Evolutionary conservation across 1,140 invertebrate genomes (phyloP).

Genomic region (Diprion similis): DNA sequence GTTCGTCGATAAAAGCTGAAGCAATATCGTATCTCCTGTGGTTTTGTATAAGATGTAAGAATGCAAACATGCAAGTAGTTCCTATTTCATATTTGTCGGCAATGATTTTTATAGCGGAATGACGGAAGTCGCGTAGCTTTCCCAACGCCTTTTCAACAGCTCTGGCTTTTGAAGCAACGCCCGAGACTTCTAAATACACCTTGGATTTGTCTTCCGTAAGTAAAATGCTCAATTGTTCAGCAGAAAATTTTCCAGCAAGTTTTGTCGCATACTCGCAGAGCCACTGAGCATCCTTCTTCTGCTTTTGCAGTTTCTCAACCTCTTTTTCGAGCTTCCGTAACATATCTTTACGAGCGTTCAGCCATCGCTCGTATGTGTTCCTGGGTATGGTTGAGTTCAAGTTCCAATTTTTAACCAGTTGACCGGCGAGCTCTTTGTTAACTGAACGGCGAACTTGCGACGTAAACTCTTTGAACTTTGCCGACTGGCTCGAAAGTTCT

Average conservation of each 20-base stretch:
- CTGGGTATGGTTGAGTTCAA: not conserved
- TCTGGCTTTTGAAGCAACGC: not conserved
- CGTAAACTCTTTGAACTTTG: not conserved
- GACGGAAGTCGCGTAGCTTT: not conserved
- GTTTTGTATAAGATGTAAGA: not conserved
- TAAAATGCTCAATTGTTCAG: not conserved
- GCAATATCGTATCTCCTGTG: constrained; percentile 4
- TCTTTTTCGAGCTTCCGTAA: not conserved
- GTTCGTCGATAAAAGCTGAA: not conserved
- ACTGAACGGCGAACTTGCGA: not conserved
- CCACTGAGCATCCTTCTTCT: not conserved
- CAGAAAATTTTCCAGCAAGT: not conserved
- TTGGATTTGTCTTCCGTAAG: not conserved
- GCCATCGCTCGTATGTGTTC: not conserved
- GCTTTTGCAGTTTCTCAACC: not conserved
- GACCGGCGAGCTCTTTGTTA: not conserved
- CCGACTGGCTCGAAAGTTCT: not conserved
- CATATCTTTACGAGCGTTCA: not conserved
- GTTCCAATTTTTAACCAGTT: not conserved
- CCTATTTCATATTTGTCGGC: not conserved
- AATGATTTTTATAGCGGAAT: not conserved
- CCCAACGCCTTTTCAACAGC: not conserved
- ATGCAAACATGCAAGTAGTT: not conserved
- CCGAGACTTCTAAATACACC: not conserved
- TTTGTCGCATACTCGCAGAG: not conserved